These are phyloP conservation scores for Automeris io DNA, from an alignment of 2,888 invertebrate genomes.

Conservation along the genomic window DNA sequence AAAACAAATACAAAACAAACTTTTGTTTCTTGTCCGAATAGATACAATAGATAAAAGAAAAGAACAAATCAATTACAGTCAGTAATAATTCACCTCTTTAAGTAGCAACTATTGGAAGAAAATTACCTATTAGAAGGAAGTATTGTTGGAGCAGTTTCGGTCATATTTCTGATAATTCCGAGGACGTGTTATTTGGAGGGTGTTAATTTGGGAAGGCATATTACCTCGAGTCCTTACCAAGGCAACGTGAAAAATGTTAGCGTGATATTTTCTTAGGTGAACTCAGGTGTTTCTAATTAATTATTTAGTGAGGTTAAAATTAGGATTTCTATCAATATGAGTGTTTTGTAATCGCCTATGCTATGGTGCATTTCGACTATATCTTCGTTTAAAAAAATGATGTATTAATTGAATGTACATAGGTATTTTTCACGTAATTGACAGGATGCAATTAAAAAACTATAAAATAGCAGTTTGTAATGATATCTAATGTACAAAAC, in stretches of 20 bases:
- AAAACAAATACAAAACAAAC: slow-evolving; percentile 20
- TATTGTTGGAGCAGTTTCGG: slow-evolving; percentile 29
- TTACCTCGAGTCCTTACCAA: slow-evolving; percentile 49
- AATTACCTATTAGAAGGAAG: slow-evolving; percentile 49
- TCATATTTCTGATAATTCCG: slow-evolving; percentile 43
- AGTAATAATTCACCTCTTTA: slow-evolving; percentile 40
- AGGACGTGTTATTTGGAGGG: slow-evolving; percentile 51
- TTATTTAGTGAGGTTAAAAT: slow-evolving; percentile 47
- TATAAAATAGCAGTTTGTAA: not conserved
- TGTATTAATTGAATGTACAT: no score
- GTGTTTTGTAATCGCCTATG: not conserved
- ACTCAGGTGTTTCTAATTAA: slow-evolving; percentile 44
- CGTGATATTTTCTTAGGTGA: slow-evolving; percentile 40
- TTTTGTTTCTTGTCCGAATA: slow-evolving; percentile 21
- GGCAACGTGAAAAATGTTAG: slow-evolving; percentile 43
- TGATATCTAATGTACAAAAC: not conserved
- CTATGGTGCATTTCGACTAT: not conserved
- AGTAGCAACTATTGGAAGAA: slow-evolving; percentile 40
- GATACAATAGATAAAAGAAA: slow-evolving; percentile 23
- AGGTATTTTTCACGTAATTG: not conserved
- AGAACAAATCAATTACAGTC: slow-evolving; percentile 55
- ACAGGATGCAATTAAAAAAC: not conserved
- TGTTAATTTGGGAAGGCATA: slow-evolving; percentile 53
- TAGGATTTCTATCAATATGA: slow-evolving; percentile 44
- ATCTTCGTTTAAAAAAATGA: no score